Conservation (phyloP, 2,888 invertebrate species). For the Mechanitis mazaeus region DNA sequence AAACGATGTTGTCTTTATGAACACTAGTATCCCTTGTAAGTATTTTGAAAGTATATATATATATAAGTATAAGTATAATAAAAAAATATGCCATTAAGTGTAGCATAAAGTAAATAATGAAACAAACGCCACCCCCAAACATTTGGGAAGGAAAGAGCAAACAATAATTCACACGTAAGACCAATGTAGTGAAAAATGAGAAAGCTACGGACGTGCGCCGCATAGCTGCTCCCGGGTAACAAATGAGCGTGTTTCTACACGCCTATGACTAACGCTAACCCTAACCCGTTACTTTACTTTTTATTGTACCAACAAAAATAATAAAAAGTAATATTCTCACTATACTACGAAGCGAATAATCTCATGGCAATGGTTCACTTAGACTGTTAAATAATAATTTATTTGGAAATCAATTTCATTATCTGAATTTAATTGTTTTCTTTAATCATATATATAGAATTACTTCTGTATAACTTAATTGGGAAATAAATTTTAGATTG, state of each 20-base stretch:
- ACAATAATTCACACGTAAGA: slow-evolving; percentile 75
- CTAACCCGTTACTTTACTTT: slow-evolving; percentile 16
- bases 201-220: slow-evolving; percentile 65
- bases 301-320: slow-evolving; percentile 12
- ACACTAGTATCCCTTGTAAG: neutral
- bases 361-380: no score
- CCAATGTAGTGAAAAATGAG: slow-evolving; percentile 77
- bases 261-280: slow-evolving; percentile 32
- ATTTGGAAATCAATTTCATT: no score
- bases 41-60: neutral
- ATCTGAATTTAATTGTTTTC: no score
- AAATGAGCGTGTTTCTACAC: slow-evolving; percentile 64
- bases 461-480: no score
- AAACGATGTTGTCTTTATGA: no score
- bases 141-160: slow-evolving; percentile 45
- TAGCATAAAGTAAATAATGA: slow-evolving; percentile 18
- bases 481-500: no score
- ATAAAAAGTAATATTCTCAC: neutral
- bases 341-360: neutral
- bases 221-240: slow-evolving; percentile 53
- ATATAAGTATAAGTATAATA: neutral
- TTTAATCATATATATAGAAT: no score
- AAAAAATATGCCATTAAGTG: slow-evolving; percentile 1
- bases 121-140: slow-evolving; percentile 25
- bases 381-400: no score